Evolutionary conservation across 2,888 invertebrate species (phyloP).

Genomic region (Plebejus melissa): DNA sequence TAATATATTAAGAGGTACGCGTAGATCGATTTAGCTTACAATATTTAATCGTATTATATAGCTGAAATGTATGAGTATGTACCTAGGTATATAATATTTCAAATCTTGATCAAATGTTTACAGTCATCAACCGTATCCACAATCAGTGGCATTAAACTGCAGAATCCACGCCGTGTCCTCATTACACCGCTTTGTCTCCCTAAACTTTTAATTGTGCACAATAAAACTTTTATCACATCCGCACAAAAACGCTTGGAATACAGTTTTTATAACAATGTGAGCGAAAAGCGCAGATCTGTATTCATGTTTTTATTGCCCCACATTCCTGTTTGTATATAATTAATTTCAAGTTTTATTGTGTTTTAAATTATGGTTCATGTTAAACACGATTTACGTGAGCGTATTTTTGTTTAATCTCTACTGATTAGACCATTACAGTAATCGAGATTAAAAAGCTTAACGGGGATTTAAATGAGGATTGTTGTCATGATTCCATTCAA

Average conservation of each 20-base stretch:
- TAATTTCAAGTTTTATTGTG: slow-evolving; percentile 10
- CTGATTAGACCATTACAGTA: slow-evolving; percentile 13
- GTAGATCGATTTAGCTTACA: no score
- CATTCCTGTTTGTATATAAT: slow-evolving; percentile 10
- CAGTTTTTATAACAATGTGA: slow-evolving; percentile 36
- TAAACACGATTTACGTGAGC: not conserved
- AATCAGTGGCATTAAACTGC: slow-evolving; percentile 33
- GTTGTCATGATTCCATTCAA: slow-evolving; percentile 46
- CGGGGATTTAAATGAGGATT: slow-evolving; percentile 2
- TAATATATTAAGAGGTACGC: no score
- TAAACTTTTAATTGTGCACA: slow-evolving; percentile 52
- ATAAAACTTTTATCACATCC: slow-evolving; percentile 43
- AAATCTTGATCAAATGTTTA: not conserved
- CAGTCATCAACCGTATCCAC: slow-evolving; percentile 26
- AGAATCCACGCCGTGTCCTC: slow-evolving; percentile 42
- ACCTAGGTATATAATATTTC: no score
- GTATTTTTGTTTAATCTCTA: not conserved
- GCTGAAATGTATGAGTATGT: no score
- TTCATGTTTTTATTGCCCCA: slow-evolving; percentile 22
- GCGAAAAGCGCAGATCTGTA: slow-evolving; percentile 33
- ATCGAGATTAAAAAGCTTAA: slow-evolving; percentile 20
- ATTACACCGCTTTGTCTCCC: slow-evolving; percentile 47
- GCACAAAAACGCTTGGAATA: slow-evolving; percentile 9
- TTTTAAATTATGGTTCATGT: not conserved
- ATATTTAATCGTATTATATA: no score